These are phyloP conservation scores for Argya squamiceps DNA, from an alignment of 2,797 vertebrate species.

Conservation along the genomic window DNA sequence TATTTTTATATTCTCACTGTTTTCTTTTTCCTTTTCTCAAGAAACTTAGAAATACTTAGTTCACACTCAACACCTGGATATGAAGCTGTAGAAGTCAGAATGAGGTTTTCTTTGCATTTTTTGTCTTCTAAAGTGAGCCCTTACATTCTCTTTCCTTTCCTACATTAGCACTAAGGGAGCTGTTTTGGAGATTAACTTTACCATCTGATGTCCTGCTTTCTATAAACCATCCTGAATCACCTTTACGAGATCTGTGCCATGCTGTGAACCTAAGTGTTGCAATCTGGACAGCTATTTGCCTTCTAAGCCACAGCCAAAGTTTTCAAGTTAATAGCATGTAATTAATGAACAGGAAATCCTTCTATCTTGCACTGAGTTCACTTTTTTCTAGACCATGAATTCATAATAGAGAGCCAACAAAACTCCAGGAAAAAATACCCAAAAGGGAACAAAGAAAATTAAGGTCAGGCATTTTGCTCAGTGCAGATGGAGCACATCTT, in stretches of 20 bases:
- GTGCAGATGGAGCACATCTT: not conserved
- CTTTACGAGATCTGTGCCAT: not conserved
- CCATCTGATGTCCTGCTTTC: not conserved
- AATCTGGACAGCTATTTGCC: not conserved
- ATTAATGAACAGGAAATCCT: not conserved
- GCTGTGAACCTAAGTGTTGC: slow-evolving; percentile 5
- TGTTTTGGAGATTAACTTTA: not conserved
- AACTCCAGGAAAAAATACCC: not conserved
- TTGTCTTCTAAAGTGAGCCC: not conserved
- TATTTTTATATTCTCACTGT: not conserved
- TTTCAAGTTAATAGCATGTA: not conserved
- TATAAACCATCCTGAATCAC: not conserved
- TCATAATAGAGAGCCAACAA: not conserved
- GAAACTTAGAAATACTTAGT: not conserved
- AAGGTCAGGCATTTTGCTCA: not conserved
- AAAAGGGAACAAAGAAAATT: not conserved
- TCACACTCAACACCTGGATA: not conserved
- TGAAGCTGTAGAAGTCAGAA: not conserved
- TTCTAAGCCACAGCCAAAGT: not conserved
- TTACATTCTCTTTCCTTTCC: not conserved
- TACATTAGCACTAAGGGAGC: not conserved
- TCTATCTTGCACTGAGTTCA: not conserved
- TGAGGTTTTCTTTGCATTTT: not conserved
- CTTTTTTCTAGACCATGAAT: not conserved
- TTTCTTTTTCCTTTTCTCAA: not conserved